These are phyloP conservation scores for Clarias pachynema DNA, from an alignment of 2,797 vertebrate genomes.

Conservation along the genomic window DNA sequence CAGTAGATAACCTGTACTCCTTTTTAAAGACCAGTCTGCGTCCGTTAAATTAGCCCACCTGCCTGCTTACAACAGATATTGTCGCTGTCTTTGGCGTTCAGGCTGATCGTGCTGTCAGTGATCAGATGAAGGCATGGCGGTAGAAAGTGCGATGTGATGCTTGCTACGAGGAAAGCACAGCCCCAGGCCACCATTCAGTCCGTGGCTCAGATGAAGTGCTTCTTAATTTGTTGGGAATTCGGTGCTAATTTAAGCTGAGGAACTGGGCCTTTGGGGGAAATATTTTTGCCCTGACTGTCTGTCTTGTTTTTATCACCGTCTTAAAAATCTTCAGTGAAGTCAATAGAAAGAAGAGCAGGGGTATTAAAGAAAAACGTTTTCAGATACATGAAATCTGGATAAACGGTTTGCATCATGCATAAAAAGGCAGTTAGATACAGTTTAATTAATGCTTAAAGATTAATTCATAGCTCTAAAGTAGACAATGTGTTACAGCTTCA, in stretches of 20 bases:
- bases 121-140: background rate
- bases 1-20: background rate
- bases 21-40: background rate
- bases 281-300: background rate
- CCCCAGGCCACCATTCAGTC: background rate
- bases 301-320: background rate
- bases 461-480: background rate
- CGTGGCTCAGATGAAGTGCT: conserved; percentile 14
- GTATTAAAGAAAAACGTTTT: background rate
- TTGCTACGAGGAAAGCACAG: background rate
- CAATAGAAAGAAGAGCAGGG: background rate
- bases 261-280: background rate
- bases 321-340: background rate
- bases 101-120: background rate
- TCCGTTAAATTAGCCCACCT: background rate
- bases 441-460: background rate
- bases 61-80: background rate
- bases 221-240: conserved; percentile 13
- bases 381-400: background rate
- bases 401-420: background rate
- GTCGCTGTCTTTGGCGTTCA: background rate
- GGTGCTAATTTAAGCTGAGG: background rate
- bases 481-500: too few relatives aligned
- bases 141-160: background rate
- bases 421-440: background rate